phyloP scores from a whole-genome alignment of 2,113 vertebrate genomes.

The Agapornis roseicollis region DNA sequence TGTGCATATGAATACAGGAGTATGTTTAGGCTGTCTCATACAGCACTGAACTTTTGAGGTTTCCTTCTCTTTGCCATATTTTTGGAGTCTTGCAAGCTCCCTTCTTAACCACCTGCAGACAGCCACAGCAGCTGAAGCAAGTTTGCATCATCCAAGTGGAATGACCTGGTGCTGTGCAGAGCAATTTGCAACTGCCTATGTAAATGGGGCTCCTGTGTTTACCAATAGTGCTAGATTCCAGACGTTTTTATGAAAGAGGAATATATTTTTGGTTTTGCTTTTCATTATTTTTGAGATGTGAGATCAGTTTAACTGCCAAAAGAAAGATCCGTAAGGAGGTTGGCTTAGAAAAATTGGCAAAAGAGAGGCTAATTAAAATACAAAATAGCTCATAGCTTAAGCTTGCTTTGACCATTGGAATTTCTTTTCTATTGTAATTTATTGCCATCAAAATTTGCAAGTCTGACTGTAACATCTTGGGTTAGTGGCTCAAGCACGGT shows the following conservation, averaged over 20 bases:
- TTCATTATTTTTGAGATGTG: background rate
- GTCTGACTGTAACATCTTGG: background rate
- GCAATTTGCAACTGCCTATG: accelerated
- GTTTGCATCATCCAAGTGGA: background rate
- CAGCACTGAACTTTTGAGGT: background rate
- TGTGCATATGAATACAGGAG: background rate
- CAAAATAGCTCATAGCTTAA: background rate
- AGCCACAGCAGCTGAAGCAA: accelerated
- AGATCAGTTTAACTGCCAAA: background rate
- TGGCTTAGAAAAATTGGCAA: background rate
- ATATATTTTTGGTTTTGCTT: background rate
- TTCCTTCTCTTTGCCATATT: background rate
- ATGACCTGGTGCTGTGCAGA: background rate
- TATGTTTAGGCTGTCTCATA: background rate
- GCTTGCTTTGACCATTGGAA: background rate
- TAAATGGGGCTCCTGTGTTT: background rate
- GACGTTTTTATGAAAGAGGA: background rate
- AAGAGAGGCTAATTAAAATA: background rate
- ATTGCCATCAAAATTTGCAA: background rate
- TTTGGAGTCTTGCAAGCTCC: background rate
- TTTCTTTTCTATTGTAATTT: background rate
- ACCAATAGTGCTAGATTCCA: background rate
- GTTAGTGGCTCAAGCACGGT: background rate
- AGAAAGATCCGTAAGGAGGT: background rate
- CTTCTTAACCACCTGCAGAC: background rate